Conservation (phyloP, 2,888 invertebrate species). For the Molanna angustata region DNA sequence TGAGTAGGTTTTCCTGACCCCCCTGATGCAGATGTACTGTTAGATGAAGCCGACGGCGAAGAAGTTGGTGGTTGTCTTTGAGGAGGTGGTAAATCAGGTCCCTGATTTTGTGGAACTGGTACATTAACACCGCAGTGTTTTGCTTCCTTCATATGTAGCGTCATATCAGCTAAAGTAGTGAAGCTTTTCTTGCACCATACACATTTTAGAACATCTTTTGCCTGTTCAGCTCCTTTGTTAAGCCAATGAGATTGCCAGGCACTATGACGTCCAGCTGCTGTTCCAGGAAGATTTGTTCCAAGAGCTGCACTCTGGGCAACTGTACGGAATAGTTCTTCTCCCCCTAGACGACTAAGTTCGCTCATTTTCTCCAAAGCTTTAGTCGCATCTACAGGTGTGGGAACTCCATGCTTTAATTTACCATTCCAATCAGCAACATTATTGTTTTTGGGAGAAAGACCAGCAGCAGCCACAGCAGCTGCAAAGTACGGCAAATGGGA, state of each 20-base stretch:
- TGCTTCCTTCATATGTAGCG: conserved; percentile 97
- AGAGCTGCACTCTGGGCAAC: conserved; percentile 55
- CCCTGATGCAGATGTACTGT: conserved; percentile 55
- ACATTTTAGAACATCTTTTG: conserved; percentile 94
- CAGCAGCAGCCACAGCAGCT: conserved; percentile 71
- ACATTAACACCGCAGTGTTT: conserved; percentile 92
- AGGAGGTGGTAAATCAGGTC: conserved; percentile 53
- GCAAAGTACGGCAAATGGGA: conserved; percentile 80
- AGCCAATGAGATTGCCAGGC: conserved; percentile 99
- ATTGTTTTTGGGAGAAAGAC: conserved; percentile 70
- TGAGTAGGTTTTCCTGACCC: conserved; percentile 66
- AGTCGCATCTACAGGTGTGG: conserved; percentile 76
- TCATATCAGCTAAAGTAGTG: conserved; percentile 89
- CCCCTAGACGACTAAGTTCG: conserved; percentile 80
- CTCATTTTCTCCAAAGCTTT: conserved; percentile 91
- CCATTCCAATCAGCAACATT: conserved; percentile 72
- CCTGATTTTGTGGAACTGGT: conserved; percentile 66
- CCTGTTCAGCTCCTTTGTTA: conserved; percentile 92
- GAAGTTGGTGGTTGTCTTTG: conserved; percentile 51
- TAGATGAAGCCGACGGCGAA: conserved; percentile 51
- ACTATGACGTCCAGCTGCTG: conserved; percentile 72
- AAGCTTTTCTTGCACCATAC: conserved; percentile 99
- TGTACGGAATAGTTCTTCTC: conserved; percentile 70
- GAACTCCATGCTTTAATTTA: conserved; percentile 65
- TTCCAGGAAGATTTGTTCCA: conserved; percentile 51